Evolutionary conservation across 1,140 invertebrate genomes (phyloP).

Genomic region (Lepeophtheirus salmonis): DNA sequence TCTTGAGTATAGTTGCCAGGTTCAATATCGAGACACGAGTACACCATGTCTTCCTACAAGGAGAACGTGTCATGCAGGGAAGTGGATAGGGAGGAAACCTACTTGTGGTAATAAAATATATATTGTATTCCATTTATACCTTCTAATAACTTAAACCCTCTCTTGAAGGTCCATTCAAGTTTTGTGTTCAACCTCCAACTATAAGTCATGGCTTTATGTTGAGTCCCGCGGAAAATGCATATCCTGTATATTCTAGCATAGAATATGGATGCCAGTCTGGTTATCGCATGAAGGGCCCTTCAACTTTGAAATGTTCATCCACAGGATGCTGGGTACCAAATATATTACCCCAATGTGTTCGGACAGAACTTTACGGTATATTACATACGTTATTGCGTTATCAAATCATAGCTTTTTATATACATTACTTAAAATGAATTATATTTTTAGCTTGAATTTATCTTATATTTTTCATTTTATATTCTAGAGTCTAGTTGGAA

Average conservation of each 20-base stretch:
- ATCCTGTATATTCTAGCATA: slow-evolving; percentile 25
- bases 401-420: too few relatives aligned
- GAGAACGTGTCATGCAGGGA: slow-evolving; percentile 20
- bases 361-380: slow-evolving; percentile 6
- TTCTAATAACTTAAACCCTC: too few relatives aligned
- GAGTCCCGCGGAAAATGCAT: slow-evolving; percentile 6
- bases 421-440: too few relatives aligned
- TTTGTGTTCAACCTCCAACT: not conserved
- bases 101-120: slow-evolving; percentile 23
- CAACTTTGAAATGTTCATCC: slow-evolving; percentile 27
- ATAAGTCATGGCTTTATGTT: slow-evolving; percentile 14
- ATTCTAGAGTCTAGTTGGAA: not conserved
- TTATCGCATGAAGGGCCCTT: slow-evolving; percentile 28
- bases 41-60: slow-evolving; percentile 20
- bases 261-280: slow-evolving; percentile 29
- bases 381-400: too few relatives aligned
- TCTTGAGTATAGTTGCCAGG: slow-evolving; percentile 29
- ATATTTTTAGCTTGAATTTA: not conserved
- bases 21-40: slow-evolving; percentile 25
- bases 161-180: slow-evolving; percentile 12
- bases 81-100: slow-evolving; percentile 21
- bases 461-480: not conserved
- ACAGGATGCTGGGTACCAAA: slow-evolving; percentile 32
- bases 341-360: slow-evolving; percentile 25
- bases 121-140: not conserved